phyloP scores from a whole-genome alignment of 2,113 vertebrate species.

The Girardinichthys multiradiatus region DNA sequence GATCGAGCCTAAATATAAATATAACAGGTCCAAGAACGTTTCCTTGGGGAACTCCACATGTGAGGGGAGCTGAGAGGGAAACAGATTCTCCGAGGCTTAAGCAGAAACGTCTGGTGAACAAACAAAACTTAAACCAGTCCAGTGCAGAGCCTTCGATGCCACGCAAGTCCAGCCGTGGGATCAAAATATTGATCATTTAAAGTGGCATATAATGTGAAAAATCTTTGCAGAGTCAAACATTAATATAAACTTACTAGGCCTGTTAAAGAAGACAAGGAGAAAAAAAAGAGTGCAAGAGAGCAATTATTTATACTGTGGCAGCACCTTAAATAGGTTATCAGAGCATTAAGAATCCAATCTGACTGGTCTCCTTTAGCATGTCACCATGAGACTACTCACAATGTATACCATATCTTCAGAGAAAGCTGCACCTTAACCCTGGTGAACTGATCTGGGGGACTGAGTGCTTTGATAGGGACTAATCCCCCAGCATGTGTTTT shows the following conservation, averaged over 20 bases:
- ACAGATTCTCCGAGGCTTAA: too few relatives aligned
- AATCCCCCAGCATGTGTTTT: conserved; percentile 68
- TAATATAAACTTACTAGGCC: conserved; percentile 30
- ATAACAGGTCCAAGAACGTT: too few relatives aligned
- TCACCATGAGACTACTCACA: conserved; percentile 54
- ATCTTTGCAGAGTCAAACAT: conserved; percentile 28
- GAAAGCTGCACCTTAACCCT: conserved; percentile 75
- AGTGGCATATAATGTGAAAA: conserved; percentile 8
- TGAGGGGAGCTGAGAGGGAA: too few relatives aligned
- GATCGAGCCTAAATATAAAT: too few relatives aligned
- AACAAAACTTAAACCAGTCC: too few relatives aligned
- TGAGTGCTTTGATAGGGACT: conserved; percentile 68
- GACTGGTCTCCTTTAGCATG: conserved; percentile 59
- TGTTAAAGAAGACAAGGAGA: conserved; percentile 20
- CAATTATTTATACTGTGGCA: conserved; percentile 58
- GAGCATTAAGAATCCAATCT: conserved; percentile 60
- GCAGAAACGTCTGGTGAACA: too few relatives aligned
- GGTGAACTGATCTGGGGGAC: conserved; percentile 70
- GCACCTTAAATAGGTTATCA: conserved; percentile 74
- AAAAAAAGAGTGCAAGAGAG: conserved; percentile 33
- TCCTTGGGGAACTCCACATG: too few relatives aligned
- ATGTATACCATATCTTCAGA: conserved; percentile 66
- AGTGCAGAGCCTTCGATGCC: too few relatives aligned
- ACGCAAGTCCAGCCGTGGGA: too few relatives aligned
- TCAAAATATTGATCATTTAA: too few relatives aligned